Evolutionary conservation across 2,113 vertebrate species (phyloP).

Genomic region (Turdus rufiventris): DNA sequence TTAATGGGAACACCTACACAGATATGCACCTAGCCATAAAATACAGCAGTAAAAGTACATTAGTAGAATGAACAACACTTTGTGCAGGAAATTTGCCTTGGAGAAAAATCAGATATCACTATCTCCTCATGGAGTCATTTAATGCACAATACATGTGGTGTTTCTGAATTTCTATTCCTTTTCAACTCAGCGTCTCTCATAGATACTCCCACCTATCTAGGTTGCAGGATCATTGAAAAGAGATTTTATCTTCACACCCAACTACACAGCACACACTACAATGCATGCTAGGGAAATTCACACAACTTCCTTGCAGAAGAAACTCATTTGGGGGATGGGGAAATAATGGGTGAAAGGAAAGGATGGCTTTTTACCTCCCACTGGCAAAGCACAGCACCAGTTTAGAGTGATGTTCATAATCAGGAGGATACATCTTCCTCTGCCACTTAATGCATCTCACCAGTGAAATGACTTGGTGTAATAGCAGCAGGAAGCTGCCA

Average conservation of each 20-base stretch:
- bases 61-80: neutral
- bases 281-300: neutral
- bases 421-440: neutral
- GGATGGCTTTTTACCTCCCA: neutral
- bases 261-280: neutral
- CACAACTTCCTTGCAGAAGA: neutral
- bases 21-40: neutral
- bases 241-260: neutral
- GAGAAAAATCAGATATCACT: neutral
- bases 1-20: neutral
- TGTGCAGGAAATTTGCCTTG: neutral
- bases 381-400: neutral
- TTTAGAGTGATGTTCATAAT: neutral
- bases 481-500: neutral
- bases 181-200: neutral
- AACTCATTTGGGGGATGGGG: neutral
- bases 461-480: neutral
- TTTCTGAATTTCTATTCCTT: neutral
- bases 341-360: neutral
- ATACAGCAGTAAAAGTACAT: neutral
- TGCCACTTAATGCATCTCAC: neutral
- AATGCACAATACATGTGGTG: neutral
- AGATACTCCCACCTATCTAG: neutral
- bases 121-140: neutral
- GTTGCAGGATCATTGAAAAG: neutral